Evolutionary conservation across 2,113 vertebrate species (phyloP).

Genomic region (Zosterops lateralis): DNA sequence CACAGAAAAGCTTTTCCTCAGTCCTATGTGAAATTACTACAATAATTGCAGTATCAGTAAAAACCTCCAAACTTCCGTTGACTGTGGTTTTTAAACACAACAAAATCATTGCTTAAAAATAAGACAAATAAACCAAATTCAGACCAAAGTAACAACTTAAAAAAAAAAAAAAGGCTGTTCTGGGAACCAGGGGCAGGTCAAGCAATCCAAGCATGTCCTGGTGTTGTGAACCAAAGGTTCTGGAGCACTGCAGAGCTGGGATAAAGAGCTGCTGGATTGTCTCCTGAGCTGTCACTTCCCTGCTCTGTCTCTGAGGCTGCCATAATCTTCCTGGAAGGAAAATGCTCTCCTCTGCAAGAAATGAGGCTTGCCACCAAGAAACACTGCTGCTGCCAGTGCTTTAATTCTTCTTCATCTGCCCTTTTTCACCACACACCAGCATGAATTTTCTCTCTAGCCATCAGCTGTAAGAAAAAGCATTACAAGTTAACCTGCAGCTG

Average conservation of each 20-base stretch:
- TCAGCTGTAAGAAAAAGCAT: neutral
- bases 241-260: neutral
- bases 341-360: neutral
- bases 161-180: neutral
- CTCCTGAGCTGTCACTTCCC: neutral
- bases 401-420: neutral
- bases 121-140: neutral
- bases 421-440: neutral
- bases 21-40: neutral
- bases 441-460: neutral
- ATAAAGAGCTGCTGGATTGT: neutral
- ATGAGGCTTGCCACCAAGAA: neutral
- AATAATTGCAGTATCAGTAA: neutral
- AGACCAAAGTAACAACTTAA: neutral
- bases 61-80: neutral
- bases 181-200: neutral
- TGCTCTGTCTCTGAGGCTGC: neutral
- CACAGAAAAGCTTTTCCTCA: neutral
- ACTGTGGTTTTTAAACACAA: neutral
- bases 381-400: neutral
- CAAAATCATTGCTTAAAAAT: neutral
- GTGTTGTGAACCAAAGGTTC: neutral
- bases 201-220: neutral
- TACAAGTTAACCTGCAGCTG: neutral
- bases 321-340: neutral